Conservation (phyloP, 2,113 vertebrate species). For the Pelusios castaneus region DNA sequence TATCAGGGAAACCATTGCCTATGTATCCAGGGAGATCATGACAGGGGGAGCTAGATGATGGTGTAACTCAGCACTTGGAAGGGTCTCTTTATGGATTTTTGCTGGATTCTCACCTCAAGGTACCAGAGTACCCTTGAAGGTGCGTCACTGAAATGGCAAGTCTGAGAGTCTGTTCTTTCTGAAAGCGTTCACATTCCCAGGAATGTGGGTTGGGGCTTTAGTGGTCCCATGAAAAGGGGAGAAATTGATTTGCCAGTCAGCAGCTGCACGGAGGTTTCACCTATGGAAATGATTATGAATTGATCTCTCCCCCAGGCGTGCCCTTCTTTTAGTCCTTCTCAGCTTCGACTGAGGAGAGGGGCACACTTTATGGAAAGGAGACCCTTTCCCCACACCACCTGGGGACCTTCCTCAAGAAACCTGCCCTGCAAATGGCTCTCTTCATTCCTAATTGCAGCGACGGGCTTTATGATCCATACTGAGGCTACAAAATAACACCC, state of each 20-base stretch:
- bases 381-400: not conserved
- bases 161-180: constrained; percentile 51
- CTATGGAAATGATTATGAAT: constrained; percentile 25
- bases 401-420: not conserved
- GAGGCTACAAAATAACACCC: constrained; percentile 54
- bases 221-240: constrained; percentile 20
- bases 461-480: constrained; percentile 16
- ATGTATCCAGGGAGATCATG: not conserved
- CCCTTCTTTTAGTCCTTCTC: not conserved
- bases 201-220: constrained; percentile 10
- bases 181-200: not conserved
- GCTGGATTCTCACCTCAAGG: constrained; percentile 26
- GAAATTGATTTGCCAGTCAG: constrained; percentile 43
- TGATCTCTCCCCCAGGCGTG: constrained; percentile 12
- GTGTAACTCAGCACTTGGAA: not conserved
- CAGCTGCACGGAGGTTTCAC: constrained; percentile 19
- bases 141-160: constrained; percentile 55
- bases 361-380: not conserved
- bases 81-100: constrained; percentile 26
- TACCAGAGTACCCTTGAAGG: constrained; percentile 30
- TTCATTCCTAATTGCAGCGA: not conserved
- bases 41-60: not conserved
- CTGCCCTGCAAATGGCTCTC: constrained; percentile 45
- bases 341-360: not conserved
- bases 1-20: not conserved